A percentile compares a stretch with the other conserved stretches of the same genome.
Conservation (phyloP, 2,113 vertebrate species). For the Mustelus asterias region DNA sequence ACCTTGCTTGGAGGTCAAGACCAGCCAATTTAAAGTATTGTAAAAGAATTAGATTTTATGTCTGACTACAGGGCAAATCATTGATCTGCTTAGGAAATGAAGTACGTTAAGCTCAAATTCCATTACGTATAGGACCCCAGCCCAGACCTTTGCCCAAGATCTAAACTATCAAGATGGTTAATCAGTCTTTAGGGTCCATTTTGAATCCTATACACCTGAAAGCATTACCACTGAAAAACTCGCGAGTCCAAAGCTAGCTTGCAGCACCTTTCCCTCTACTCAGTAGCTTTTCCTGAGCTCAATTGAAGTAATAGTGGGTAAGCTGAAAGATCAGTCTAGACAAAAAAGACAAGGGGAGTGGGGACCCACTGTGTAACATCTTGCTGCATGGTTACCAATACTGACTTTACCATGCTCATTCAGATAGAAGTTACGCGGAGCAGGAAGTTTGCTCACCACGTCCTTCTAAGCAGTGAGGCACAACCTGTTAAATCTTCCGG, state of each 20-base stretch:
- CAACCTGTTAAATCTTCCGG: neutral
- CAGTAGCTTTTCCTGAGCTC: neutral
- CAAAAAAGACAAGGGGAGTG: neutral
- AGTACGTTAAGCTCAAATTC: neutral
- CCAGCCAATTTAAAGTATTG: neutral
- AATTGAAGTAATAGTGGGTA: neutral
- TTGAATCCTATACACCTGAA: neutral
- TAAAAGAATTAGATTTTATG: neutral
- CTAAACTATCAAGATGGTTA: neutral
- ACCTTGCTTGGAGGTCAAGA: neutral
- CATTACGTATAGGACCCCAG: neutral
- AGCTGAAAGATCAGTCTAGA: neutral
- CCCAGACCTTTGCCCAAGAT: neutral
- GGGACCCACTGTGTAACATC: neutral
- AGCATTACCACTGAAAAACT: neutral
- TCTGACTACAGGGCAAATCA: neutral
- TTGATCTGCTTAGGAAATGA: neutral
- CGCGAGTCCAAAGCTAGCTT: neutral
- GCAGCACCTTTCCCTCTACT: neutral
- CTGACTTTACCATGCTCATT: neutral
- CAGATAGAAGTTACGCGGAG: neutral
- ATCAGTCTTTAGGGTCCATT: neutral
- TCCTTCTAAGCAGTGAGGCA: neutral
- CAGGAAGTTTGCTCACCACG: neutral
- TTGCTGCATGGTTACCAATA: neutral